Evolutionary conservation across 2,888 invertebrate species (phyloP), one percentile per base, ranked within the genome.

Genomic region (Stratiomys singularior): DNA sequence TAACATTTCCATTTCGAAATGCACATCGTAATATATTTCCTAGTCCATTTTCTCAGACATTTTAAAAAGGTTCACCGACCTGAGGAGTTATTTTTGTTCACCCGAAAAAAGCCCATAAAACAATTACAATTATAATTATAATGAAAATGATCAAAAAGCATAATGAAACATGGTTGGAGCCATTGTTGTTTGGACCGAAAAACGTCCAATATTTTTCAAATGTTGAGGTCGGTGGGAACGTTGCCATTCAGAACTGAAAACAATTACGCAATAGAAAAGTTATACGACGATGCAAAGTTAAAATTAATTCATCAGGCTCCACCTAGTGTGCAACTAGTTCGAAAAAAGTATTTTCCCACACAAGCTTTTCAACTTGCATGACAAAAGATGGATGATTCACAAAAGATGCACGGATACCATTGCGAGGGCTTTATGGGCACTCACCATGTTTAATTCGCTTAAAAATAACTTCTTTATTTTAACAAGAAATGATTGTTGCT

Each of bases 401-500:
- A 52, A 52, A 18, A 52, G 52, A 52, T 52, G 15, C 15, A 52
- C 15, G 13, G 27, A 27, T 63, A 63, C 25, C 25, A 37, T 44
- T 67, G 27, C 21, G 71, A 71, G 71, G 25, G 71, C 71, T 71
- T 71, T 71, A 71, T 71, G 71, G 71, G 47, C 71, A 52, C 47
- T 52, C 47, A 71, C 21, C 71, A 71, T 47, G 47, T 47, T 47
- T 47, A 47, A 47, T 71, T 47, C 47, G 71, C 25, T 47, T 23
- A 46, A 71, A 71, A 46, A 47, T 23, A 52, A 44, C 23, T 71
- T 13, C 47, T 47, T n/a, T 52, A 18, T 18, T 52, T 37, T 37
- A 37, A n/a, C n/a, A n/a, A n/a, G n/a, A n/a, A n/a, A n/a, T 52
- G 4, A n/a, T 4, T 9, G 52, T 4, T 52, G 52, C 4, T 52